Evolutionary conservation across 2,888 invertebrate genomes (phyloP).

Genomic region (Formica aserva): DNA sequence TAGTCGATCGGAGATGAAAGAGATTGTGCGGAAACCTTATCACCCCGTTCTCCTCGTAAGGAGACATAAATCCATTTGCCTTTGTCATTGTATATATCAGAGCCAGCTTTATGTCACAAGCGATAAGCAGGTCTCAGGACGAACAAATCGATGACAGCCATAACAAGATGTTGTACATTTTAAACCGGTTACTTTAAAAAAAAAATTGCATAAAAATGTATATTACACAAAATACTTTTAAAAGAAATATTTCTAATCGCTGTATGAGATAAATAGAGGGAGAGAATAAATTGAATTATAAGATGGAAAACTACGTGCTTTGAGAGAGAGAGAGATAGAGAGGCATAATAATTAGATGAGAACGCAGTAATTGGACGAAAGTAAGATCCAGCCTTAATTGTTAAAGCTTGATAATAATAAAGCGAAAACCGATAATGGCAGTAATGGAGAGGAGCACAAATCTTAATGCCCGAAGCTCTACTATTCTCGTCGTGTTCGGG

Average conservation of each 20-base stretch:
- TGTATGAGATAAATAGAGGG: not conserved
- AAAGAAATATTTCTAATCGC: not conserved
- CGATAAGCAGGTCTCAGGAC: not conserved
- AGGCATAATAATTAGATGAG: not conserved
- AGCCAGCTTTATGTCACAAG: constrained; percentile 1
- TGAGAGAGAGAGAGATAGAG: not conserved
- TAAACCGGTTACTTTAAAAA: not conserved
- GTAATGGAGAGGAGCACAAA: not conserved
- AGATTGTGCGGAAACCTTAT: constrained; percentile 78
- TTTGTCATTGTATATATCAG: constrained; percentile 59
- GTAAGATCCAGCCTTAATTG: not conserved
- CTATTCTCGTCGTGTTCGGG: constrained; percentile 69
- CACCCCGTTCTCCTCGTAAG: constrained; percentile 74
- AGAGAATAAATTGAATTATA: not conserved
- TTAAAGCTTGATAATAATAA: constrained; percentile 6
- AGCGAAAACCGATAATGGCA: not conserved
- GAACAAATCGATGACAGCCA: not conserved
- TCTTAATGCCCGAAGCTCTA: not conserved
- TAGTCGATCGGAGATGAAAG: constrained; percentile 63
- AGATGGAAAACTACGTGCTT: not conserved
- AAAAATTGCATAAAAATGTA: too few relatives aligned
- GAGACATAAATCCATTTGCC: constrained; percentile 78
- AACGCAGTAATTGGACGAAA: not conserved
- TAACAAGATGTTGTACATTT: not conserved
- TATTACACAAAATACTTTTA: not conserved